These are phyloP conservation scores for Lasioglossum baleicum DNA, from an alignment of 1,140 invertebrate genomes.

Conservation along the genomic window DNA sequence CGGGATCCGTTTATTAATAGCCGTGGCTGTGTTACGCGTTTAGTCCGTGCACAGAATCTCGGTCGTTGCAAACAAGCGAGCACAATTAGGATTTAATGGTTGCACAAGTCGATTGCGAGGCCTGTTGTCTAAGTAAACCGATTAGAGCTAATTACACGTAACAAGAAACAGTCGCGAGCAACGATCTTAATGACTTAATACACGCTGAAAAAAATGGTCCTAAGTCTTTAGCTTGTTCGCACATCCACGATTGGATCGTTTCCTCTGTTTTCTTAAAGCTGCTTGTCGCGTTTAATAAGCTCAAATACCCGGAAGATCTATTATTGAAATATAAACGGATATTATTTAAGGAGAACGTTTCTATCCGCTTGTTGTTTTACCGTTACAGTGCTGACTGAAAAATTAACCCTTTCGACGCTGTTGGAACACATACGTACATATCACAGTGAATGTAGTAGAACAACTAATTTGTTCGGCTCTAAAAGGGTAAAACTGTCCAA, in stretches of 20 bases:
- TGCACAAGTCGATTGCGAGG: neutral
- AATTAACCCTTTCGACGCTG: too few species aligned
- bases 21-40: neutral
- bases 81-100: conserved; percentile 16
- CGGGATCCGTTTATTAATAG: neutral
- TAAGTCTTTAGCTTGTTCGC: neutral
- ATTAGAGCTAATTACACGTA: neutral
- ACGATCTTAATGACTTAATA: neutral
- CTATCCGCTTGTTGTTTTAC: too few species aligned
- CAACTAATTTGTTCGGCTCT: too few species aligned
- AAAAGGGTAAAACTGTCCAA: too few species aligned
- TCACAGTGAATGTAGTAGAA: too few species aligned
- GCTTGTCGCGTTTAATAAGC: too few species aligned
- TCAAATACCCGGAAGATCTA: too few species aligned
- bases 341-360: too few species aligned
- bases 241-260: neutral
- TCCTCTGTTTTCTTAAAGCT: too few species aligned
- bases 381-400: too few species aligned
- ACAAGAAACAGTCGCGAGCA: neutral
- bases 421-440: too few species aligned
- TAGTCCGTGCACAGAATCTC: neutral
- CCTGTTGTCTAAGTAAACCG: neutral
- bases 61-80: neutral
- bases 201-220: neutral
- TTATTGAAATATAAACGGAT: too few species aligned